These are phyloP conservation scores for Tychaedon coryphoeus DNA, from an alignment of 2,113 vertebrate genomes.

Conservation along the genomic window DNA sequence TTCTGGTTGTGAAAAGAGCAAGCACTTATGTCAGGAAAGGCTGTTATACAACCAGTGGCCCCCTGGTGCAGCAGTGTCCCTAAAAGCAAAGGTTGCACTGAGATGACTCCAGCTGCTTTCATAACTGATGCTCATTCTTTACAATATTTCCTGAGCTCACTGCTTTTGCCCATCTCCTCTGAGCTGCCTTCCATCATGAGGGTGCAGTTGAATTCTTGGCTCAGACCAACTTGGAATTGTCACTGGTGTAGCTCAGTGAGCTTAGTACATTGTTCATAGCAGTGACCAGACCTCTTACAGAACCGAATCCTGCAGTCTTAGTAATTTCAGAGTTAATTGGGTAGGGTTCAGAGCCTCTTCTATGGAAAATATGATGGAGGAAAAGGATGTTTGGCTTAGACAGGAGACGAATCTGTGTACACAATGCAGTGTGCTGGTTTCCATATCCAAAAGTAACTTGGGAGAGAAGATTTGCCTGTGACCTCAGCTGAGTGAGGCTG, in stretches of 20 bases:
- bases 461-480: neutral
- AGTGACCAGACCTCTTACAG: neutral
- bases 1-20: neutral
- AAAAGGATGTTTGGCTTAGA: neutral
- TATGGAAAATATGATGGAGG: neutral
- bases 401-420: neutral
- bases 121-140: neutral
- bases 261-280: accelerated
- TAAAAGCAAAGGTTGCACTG: neutral
- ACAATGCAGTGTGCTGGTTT: neutral
- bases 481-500: neutral
- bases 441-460: neutral
- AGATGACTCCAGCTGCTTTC: neutral
- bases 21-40: neutral
- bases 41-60: neutral
- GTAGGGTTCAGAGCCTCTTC: neutral
- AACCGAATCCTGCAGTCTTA: neutral
- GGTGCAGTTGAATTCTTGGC: neutral
- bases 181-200: neutral
- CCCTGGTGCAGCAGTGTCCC: neutral
- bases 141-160: neutral
- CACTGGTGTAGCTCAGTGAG: neutral
- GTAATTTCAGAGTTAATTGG: neutral
- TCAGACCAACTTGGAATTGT: neutral
- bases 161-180: neutral